A percentile compares a stretch with the other conserved stretches of the same genome.
Evolutionary conservation across 1,140 invertebrate species (phyloP).

Genomic region (Zaprionus inermis): DNA sequence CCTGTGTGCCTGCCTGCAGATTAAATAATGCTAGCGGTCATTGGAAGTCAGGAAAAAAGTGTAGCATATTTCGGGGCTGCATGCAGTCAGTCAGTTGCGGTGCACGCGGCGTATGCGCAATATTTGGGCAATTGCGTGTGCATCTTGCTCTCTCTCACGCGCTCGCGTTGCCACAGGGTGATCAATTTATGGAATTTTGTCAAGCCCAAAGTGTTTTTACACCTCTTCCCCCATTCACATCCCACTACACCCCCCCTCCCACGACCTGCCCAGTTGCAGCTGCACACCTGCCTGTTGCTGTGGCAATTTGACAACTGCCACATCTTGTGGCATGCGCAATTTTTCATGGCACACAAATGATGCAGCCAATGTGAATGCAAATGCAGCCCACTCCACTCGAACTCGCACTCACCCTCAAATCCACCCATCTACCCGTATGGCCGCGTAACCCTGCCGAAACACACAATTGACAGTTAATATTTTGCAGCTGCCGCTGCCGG

Average conservation of each 20-base stretch:
- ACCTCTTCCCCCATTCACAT: too few species aligned
- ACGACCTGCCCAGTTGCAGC: neutral
- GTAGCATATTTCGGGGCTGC: too few species aligned
- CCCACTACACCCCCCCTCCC: too few species aligned
- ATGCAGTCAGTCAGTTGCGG: neutral
- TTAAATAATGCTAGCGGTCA: constrained; percentile 8
- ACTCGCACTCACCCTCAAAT: too few species aligned
- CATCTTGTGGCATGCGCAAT: constrained; percentile 20
- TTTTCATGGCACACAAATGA: constrained; percentile 29
- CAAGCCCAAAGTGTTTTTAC: neutral
- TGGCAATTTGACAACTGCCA: constrained; percentile 34
- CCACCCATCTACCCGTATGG: too few species aligned
- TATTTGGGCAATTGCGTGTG: constrained; percentile 59
- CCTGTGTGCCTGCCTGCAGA: constrained; percentile 8
- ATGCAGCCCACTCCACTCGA: constrained; percentile 9
- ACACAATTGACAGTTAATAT: constrained; percentile 73
- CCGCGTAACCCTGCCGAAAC: constrained; percentile 4
- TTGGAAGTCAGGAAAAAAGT: neutral
- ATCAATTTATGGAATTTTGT: too few species aligned
- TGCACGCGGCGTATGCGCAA: constrained; percentile 58
- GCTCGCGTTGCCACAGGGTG: too few species aligned
- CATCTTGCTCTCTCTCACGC: constrained; percentile 15
- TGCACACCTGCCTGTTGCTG: constrained; percentile 4
- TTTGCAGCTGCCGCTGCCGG: constrained; percentile 57
- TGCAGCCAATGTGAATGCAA: constrained; percentile 27